phyloP scores from a whole-genome alignment of 2,888 invertebrate genomes.

The Tetranychus truncatus region DNA sequence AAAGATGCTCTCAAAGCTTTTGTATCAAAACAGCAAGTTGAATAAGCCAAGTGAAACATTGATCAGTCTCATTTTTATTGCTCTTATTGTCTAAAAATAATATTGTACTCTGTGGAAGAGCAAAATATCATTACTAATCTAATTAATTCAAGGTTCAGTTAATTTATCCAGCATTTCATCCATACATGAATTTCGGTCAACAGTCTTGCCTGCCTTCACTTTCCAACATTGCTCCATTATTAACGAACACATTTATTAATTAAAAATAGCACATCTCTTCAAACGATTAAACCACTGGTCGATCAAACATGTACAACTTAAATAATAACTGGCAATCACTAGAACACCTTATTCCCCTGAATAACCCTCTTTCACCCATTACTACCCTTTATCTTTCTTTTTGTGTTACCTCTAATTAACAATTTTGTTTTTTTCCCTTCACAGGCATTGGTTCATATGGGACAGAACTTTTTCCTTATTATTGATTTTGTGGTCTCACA shows the following conservation, averaged over 20 bases:
- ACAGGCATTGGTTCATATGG: not conserved
- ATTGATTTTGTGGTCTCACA: not conserved
- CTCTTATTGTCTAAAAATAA: not conserved
- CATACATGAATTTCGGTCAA: not conserved
- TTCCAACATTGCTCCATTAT: too few relatives aligned
- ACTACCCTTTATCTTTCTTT: too few relatives aligned
- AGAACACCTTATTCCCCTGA: too few relatives aligned
- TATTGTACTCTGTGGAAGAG: not conserved
- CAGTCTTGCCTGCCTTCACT: not conserved
- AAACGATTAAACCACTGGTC: too few relatives aligned
- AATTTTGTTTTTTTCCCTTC: not conserved
- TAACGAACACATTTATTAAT: too few relatives aligned
- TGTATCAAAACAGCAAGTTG: not conserved
- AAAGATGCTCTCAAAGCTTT: not conserved
- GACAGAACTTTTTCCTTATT: slow-evolving; percentile 4
- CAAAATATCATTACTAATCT: slow-evolving; percentile 1
- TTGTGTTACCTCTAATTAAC: not conserved
- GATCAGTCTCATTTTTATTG: not conserved
- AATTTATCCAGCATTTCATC: not conserved
- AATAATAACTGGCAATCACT: too few relatives aligned
- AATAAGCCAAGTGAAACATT: not conserved
- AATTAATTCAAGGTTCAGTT: not conserved
- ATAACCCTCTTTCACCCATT: too few relatives aligned
- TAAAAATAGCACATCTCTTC: too few relatives aligned
- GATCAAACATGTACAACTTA: too few relatives aligned